These are phyloP conservation scores for Cyclopterus lumpus DNA, from an alignment of 2,797 vertebrate genomes.

Conservation along the genomic window DNA sequence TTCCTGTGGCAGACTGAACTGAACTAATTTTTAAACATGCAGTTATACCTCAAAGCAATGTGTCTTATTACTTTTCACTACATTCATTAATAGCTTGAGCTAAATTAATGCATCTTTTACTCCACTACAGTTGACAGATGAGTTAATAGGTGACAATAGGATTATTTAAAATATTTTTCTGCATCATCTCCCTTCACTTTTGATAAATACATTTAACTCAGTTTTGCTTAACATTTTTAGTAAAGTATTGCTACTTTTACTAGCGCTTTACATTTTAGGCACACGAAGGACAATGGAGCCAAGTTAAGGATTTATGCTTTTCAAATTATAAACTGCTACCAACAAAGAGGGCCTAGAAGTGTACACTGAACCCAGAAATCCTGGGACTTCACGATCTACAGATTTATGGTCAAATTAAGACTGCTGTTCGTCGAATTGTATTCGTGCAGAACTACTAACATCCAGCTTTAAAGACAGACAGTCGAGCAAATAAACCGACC, in stretches of 20 bases:
- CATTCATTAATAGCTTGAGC: not conserved
- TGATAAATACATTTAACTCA: not conserved
- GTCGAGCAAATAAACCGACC: slow-evolving; percentile 10
- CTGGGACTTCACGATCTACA: not conserved
- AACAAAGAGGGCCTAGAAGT: not conserved
- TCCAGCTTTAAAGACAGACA: not conserved
- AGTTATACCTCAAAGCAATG: not conserved
- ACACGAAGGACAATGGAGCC: not conserved
- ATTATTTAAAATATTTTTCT: not conserved
- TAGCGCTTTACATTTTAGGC: not conserved
- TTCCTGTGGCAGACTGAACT: not conserved
- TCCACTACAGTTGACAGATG: not conserved
- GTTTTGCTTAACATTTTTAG: no score
- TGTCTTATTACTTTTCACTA: not conserved
- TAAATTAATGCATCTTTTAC: not conserved
- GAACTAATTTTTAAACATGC: not conserved
- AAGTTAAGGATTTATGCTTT: not conserved
- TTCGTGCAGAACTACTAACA: not conserved
- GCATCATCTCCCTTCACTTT: not conserved
- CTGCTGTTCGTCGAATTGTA: not conserved
- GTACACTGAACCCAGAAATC: not conserved
- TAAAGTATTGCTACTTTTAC: not conserved
- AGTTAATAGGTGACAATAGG: not conserved
- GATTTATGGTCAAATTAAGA: not conserved
- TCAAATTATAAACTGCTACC: not conserved